Base-by-base conservation (phyloP, 2,888 invertebrate genomes). In the Drosophila ustulata region DNA sequence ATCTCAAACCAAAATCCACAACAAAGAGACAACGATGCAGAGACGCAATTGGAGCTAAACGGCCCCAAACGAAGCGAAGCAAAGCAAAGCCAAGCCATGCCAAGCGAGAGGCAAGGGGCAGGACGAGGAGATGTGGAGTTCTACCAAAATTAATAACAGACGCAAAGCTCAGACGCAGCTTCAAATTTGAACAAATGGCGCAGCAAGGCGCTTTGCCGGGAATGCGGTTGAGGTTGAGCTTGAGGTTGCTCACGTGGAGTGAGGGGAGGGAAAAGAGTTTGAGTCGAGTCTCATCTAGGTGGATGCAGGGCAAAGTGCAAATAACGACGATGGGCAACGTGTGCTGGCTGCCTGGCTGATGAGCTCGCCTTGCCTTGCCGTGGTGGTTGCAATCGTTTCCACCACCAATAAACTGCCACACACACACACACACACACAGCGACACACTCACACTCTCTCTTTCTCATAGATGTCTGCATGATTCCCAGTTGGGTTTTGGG, bases 141-240 rank as follows among this genome's bases (percentile, higher is more conserved):
- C 66, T 78, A 68, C 68, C 63, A 85, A 89, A 85, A 89, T 89
- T 85, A 89, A 85, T 85, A 85, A 75, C 80, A 85, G 83, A 85
- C 82, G 37, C 69, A 80, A 62, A 79, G 53, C 56, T 28, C 69
- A 67, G 59, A 57, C 72, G 28, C 47, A 62, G 69, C 62, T 71
- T 64, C 66, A 73, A 74, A 82, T 73, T 85, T 78, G 71, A 72
- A 71, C 71, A 82, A 85, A 77, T 80, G 80, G 71, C 75, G 69
- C 74, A 76, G 68, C 18, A 18, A 18, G 18, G 18, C 18, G 18
- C 18, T 45, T 41, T 41, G 7, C 18, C n/a, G 46, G 28, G 45
- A 23, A 18, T 18, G 18, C 18, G 18, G 18, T 18, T 18, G 18
- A 18, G 18, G 18, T 18, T 18, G 18, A 18, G 18, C 18, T 18